Evolutionary conservation across 35 echinoderm and acorn worm genomes (phyloP).

Genomic region (Diadema setosum): DNA sequence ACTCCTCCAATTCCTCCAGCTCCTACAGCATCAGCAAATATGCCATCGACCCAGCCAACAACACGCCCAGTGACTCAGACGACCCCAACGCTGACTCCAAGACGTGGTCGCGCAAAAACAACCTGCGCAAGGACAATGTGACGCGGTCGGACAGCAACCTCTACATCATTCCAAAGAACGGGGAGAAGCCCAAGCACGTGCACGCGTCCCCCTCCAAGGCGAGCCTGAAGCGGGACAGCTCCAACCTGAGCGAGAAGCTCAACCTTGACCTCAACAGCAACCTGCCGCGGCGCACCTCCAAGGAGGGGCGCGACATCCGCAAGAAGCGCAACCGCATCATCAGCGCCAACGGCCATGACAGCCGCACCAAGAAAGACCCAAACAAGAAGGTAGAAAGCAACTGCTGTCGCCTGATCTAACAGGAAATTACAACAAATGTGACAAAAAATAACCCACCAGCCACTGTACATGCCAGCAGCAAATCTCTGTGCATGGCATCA

Average conservation of each 20-base stretch:
- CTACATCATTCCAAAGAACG: constrained; percentile 68
- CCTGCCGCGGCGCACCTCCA: background rate
- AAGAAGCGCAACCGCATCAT: constrained; percentile 81
- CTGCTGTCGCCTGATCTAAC: constrained; percentile 92
- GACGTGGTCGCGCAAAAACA: constrained; percentile 68
- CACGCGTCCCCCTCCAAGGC: constrained; percentile 64
- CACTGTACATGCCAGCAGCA: too few relatives aligned
- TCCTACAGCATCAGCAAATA: constrained; percentile 98
- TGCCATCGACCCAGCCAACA: constrained; percentile 97
- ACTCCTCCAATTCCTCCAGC: constrained; percentile 89
- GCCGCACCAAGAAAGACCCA: constrained; percentile 24
- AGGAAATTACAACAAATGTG: too few relatives aligned
- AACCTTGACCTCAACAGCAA: constrained; percentile 89
- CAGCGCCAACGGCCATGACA: constrained; percentile 38
- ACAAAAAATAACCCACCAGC: too few relatives aligned
- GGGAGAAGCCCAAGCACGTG: constrained; percentile 34
- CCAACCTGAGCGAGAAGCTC: constrained; percentile 52
- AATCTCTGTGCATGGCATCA: too few relatives aligned
- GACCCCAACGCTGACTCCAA: constrained; percentile 63
- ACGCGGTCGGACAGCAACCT: constrained; percentile 75
- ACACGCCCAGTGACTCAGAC: constrained; percentile 88
- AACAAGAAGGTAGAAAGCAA: constrained; percentile 80
- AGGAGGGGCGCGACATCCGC: constrained; percentile 69
- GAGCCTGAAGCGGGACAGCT: constrained; percentile 58
- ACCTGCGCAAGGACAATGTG: constrained; percentile 33